phyloP scores from a whole-genome alignment of 1,140 invertebrate genomes.

The Trypoxylus dichotomus region DNA sequence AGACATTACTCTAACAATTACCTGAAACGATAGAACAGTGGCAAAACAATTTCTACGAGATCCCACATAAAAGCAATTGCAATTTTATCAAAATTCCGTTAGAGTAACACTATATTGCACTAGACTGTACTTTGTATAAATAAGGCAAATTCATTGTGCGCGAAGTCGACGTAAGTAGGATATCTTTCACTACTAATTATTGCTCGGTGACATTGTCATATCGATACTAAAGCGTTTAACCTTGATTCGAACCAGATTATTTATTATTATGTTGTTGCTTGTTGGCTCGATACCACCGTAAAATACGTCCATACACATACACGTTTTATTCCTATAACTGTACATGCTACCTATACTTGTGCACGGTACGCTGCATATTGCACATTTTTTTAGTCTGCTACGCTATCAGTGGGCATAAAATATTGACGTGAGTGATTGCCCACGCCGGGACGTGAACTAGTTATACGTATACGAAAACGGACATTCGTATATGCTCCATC shows the following conservation, averaged over 20 bases:
- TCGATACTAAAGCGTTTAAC: neutral
- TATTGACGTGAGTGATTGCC: slow-evolving; percentile 9
- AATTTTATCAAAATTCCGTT: too few relatives aligned
- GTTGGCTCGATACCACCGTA: neutral
- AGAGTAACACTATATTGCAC: too few relatives aligned
- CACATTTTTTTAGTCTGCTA: neutral
- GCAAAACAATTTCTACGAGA: too few relatives aligned
- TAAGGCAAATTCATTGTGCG: neutral
- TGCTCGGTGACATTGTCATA: slow-evolving; percentile 3
- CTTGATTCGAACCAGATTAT: slow-evolving; percentile 6
- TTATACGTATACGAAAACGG: neutral
- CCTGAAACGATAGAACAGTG: too few relatives aligned
- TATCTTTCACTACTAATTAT: slow-evolving; percentile 2
- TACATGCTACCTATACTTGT: neutral
- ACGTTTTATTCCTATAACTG: neutral
- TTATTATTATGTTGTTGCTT: slow-evolving; percentile 2
- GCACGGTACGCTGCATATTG: neutral
- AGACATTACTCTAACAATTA: too few relatives aligned
- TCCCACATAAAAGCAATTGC: too few relatives aligned
- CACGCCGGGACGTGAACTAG: neutral
- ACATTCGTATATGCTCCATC: neutral
- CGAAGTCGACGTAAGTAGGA: neutral
- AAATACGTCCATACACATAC: neutral
- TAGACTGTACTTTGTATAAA: neutral
- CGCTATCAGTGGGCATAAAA: neutral